Base-by-base conservation (phyloP, 2,797 vertebrate genomes). In the Acipenser oxyrinchus region DNA sequence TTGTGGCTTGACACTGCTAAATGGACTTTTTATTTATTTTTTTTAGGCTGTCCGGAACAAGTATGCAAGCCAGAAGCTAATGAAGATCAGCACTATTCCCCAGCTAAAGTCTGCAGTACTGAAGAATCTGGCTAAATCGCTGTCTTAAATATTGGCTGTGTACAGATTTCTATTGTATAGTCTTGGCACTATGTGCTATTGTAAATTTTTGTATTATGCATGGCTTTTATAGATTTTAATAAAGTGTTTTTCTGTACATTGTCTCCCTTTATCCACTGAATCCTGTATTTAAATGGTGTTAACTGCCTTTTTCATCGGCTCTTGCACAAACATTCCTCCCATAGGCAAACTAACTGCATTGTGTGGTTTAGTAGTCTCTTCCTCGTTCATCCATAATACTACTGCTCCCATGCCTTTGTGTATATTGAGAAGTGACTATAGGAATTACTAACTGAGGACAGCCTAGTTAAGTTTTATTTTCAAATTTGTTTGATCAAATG, bases 1-100 rank as follows among this genome's bases (percentile, higher is more conserved):
- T 57, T 53, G 6, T 49, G 62, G 18, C 10, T 6, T 18, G 3
- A 48, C 7, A 1, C 13, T 53, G 4, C 12, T 7, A 18, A 51
- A n/a, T 6, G 55, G 6, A 13, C 0, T 4, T 23, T 50, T 8
- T 4, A 49, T 15, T 8, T 6, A 79, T 79, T 0, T 77, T 6
- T 79, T 79, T 0, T 77, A 95, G 94, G 80, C 90, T 0, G 70
- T 95, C 18, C 92, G 89, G 75, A 89, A 82, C 0, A 98, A 97
- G 68, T 95, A 94, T 10, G 78, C 89, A 0, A 83, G 82, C 8
- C 87, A 77, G 1, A 90, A 84, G 49, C 74, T 87, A 15, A 74
- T 78, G 72, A 88, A 76, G 72, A 90, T 94, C 69, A 94, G 91
- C 23, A 71, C 66, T 2, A 73, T 82, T 66, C n/a, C 85, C 0